Percentiles rank a stretch among this genome's conserved stretches.
phyloP scores from a whole-genome alignment of 2,888 invertebrate species.

The Drosophila histrio region DNA sequence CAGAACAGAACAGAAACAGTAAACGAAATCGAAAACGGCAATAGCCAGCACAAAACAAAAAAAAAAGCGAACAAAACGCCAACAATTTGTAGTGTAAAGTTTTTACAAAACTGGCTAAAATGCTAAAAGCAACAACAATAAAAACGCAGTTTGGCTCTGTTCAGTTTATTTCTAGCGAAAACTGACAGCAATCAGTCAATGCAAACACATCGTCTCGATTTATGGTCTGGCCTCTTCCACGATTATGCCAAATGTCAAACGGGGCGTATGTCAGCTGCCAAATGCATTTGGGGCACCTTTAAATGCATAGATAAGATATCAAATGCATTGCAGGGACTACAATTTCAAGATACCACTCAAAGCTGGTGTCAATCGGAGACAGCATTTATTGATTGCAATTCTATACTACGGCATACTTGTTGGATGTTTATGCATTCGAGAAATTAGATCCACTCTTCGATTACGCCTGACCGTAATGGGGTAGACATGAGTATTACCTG shows the following conservation, averaged over 20 bases:
- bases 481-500: constrained; percentile 20
- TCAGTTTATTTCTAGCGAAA: constrained; percentile 28
- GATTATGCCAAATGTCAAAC: constrained; percentile 10
- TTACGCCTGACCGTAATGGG: neutral
- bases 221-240: neutral
- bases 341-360: constrained; percentile 2
- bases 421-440: neutral
- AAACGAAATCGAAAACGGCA: constrained; percentile 54
- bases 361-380: constrained; percentile 20
- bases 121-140: constrained; percentile 25
- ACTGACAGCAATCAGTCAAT: constrained; percentile 36
- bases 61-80: constrained; percentile 44
- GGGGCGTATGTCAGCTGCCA: constrained; percentile 23
- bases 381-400: constrained; percentile 11
- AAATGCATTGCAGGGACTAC: neutral
- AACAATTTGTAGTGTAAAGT: constrained; percentile 72
- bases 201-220: constrained; percentile 18
- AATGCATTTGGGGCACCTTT: constrained; percentile 37
- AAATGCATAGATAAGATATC: constrained; percentile 51
- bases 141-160: constrained; percentile 57
- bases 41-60: constrained; percentile 24
- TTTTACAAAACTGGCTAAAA: constrained; percentile 61
- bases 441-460: constrained; percentile 19
- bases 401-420: neutral
- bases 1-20: constrained; percentile 9